Evolutionary conservation across 2,113 vertebrate species (phyloP), one percentile per base, ranked within the genome.

Genomic region (Pseudopodoces humilis): DNA sequence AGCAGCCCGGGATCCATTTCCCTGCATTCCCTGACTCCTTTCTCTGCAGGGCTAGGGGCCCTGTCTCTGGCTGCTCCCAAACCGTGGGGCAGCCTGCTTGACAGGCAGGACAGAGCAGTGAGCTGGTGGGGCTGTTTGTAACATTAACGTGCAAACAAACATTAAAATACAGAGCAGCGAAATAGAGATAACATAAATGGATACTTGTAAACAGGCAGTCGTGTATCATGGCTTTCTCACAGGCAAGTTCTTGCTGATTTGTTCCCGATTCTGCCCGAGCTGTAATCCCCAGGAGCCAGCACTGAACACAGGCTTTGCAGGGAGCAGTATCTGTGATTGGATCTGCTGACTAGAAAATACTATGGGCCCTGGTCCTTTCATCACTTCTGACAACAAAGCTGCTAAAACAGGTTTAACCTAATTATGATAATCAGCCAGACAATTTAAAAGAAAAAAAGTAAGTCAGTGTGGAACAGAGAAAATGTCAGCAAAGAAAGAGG

Each of bases 401-500:
- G 70, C 81, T 91, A 68, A 68, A 95, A 28, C 70, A 90, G 65
- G 33, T 91, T 94, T 76, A 79, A 85, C 22, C 37, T 90, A 64
- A 94, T 93, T 90, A 93, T 46, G 53, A 19, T 85, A 90, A 94
- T 64, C 62, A 79, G 28, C 44, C 37, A 64, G 67, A 79, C 78
- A 69, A 60, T 52, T 79, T 76, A 25, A 85, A 84, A 75, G 44
- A 52, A 83, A 86, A 88, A 74, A 83, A 59, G 35, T 43, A 18
- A 89, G 50, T 43, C 15, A 33, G 15, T 43, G n/a, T 22, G 30
- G 33, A 89, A 44, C 31, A 72, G 67, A 59, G 50, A 78, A 86
- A 88, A 77, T 8, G 8, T 11, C 46, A 80, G 68, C 50, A 60
- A 49, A 91, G 69, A 72, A 50, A 60, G 84, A 75, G 69, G 69